A percentile compares a stretch with the other conserved stretches of the same genome.
phyloP scores from a whole-genome alignment of 2,888 invertebrate genomes.

The Stegana nigrithorax region DNA sequence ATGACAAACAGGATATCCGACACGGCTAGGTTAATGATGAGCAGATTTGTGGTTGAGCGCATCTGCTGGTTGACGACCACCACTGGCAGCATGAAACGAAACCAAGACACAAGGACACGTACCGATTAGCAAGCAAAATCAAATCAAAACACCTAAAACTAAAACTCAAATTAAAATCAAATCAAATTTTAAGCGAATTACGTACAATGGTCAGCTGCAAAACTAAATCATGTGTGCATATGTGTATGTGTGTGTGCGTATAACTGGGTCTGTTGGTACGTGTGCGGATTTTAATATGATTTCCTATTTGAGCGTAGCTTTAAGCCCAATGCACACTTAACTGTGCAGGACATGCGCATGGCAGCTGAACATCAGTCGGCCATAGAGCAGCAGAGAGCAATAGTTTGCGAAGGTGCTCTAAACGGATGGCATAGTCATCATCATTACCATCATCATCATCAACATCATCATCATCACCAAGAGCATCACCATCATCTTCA shows the following conservation, averaged over 20 bases:
- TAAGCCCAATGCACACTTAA: neutral
- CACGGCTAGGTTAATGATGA: conserved; percentile 90
- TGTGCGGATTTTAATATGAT: conserved; percentile 25
- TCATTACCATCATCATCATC: too few relatives aligned
- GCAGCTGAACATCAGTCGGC: too few relatives aligned
- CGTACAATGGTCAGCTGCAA: too few relatives aligned
- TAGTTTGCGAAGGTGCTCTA: too few relatives aligned
- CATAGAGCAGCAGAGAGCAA: neutral
- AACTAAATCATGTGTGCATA: conserved; percentile 1
- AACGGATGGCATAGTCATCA: too few relatives aligned
- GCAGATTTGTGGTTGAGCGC: conserved; percentile 92
- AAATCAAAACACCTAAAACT: neutral
- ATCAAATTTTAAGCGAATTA: neutral
- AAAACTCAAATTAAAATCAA: neutral
- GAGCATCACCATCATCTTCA: too few relatives aligned
- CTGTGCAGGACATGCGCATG: neutral
- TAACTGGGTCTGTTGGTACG: neutral
- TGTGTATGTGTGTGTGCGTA: neutral
- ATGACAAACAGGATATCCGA: conserved; percentile 92
- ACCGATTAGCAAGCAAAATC: neutral
- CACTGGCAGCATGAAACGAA: conserved; percentile 69
- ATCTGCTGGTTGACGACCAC: conserved; percentile 90
- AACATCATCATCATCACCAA: too few relatives aligned
- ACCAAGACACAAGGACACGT: neutral
- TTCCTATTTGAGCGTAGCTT: conserved; percentile 43